Base-by-base conservation (phyloP, 1,140 invertebrate genomes). In the Lasaia peninsularis region DNA sequence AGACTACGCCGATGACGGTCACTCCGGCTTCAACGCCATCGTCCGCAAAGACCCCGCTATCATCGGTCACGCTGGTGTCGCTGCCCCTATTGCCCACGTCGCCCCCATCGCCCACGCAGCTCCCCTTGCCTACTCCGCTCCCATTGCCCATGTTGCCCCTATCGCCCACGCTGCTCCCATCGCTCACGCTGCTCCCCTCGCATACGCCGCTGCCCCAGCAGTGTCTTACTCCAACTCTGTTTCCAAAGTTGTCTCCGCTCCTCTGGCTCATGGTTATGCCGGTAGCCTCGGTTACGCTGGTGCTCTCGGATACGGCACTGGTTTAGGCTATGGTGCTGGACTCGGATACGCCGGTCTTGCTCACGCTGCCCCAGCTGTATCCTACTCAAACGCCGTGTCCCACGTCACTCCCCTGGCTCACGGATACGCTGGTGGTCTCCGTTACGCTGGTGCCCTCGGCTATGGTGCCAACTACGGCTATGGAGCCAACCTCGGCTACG, bases 1-100 rank as follows among this genome's bases (percentile, higher is more conserved):
- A 0, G 85, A 90, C 68, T 90, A 90, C 62, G 76, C 87, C 16
- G 86, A 86, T n/a, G 78, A 87, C 57, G 74, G 73, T 5, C 62
- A 68, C 28, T 71, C 78, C 35, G 89, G 88, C 16, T 90, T 90
- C 73, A 89, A 90, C 63, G 89, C 89, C 9, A 67, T 88, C 24
- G 24, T 28, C 24, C 24, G 24, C 24, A 28, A 28, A 7, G 24
- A 28, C 24, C 24, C 24, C 24, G 12, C 88, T 90, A 4, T 85
- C 37, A 87, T 87, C 34, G 73, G 71, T 63, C 73, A 53, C 50
- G 50, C 74, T 6, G 65, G 61, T n/a, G 33, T 66, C 8, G 67
- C 63, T 28, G 65, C 70, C 32, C 71, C 68, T n/a, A 20, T 60
- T 33, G 64, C 60, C 24, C 59, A 64, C 57, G 56, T 61, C 18